Evolutionary conservation across 2,797 vertebrate species (phyloP), one percentile per base, ranked within the genome.

Genomic region (Pteropus rufus): DNA sequence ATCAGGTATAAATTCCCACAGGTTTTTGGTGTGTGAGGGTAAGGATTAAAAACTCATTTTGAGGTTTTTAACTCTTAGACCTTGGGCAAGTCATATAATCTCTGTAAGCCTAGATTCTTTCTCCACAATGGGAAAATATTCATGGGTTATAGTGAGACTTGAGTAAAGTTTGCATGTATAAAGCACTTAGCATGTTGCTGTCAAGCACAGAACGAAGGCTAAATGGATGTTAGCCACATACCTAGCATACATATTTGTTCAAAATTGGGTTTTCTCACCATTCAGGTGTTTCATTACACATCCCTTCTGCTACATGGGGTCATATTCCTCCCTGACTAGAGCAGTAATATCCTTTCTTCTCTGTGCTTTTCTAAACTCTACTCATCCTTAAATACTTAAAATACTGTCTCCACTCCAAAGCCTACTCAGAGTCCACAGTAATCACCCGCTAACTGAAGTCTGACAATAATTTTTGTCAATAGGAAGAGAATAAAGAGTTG

Each of bases 181-280:
- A 19, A 62, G 39, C 49, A 11, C 23, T 72, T n/a, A 26, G 12
- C 23, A 7, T 72, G 14, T 16, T 93, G 16, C 26, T 62, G 16
- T 49, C 15, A 21, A 73, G 65, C 58, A 34, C 24, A 39, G 15
- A 21, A 19, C 4, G 7, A 75, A n/a, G 21, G 58, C 3, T 26
- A 3, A 8, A 1, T 46, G n/a, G 26, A 36, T 39, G 16, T 44
- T 24, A 52, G 29, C 3, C 69, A 39, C 2, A 7, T 26, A 15
- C 54, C 9, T 10, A 24, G 14, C 26, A 46, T 10, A 52, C 0
- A 1, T 10, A 16, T 52, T 6, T 52, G 2, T 0, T 88, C 23
- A n/a, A 19, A 29, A 15, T 26, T 14, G 19, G 31, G 39, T 56
- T 24, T 65, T 44, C 10, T 15, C 18, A 56, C 14, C 1, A 0